A percentile compares a stretch with the other conserved stretches of the same genome.
Evolutionary conservation across 2,888 invertebrate genomes (phyloP).

Genomic region (Acrobasis consociella): DNA sequence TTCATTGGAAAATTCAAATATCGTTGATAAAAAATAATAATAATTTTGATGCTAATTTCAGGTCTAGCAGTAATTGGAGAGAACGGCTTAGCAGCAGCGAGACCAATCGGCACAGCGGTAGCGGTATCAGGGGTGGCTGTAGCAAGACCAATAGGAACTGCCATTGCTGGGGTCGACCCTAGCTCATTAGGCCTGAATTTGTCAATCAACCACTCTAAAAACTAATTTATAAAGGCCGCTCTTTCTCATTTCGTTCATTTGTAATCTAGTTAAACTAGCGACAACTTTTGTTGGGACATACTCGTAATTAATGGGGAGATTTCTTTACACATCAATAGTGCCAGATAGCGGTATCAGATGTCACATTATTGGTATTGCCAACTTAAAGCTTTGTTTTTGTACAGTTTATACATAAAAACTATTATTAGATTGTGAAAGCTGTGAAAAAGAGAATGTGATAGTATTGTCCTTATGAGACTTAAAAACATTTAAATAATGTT

Average conservation of each 20-base stretch:
- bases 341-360: no score
- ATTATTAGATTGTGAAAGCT: neutral
- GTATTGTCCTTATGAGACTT: constrained; percentile 32
- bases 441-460: constrained; percentile 31
- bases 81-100: constrained; percentile 87
- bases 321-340: no score
- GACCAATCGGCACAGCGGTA: constrained; percentile 87
- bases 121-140: constrained; percentile 87
- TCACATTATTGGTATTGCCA: no score
- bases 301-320: no score
- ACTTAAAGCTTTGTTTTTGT: no score
- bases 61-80: constrained; percentile 85
- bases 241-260: no score
- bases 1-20: no score
- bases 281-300: no score
- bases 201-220: constrained; percentile 43
- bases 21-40: neutral
- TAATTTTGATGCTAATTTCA: constrained; percentile 45
- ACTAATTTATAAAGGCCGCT: constrained; percentile 24
- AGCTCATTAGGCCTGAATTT: constrained; percentile 50
- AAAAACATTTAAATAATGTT: neutral
- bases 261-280: neutral
- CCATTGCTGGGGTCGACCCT: constrained; percentile 87
- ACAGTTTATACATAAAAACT: neutral
- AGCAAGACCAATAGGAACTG: constrained; percentile 87